A percentile compares a stretch with the other conserved stretches of the same genome.
phyloP scores from a whole-genome alignment of 2,888 invertebrate species.

The Hyles lineata region DNA sequence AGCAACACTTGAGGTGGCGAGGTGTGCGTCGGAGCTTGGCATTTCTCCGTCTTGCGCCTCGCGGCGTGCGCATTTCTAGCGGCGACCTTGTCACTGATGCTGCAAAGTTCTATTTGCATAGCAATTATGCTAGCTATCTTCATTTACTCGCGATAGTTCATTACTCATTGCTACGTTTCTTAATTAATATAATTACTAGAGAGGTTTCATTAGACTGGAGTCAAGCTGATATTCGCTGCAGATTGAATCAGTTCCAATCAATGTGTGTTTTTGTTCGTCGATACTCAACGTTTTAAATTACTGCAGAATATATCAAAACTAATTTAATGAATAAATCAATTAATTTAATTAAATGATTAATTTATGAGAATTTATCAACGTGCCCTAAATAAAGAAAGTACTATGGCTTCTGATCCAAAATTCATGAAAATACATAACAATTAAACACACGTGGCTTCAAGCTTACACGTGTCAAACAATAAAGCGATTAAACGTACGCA shows the following conservation, averaged over 20 bases:
- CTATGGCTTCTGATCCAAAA: not conserved
- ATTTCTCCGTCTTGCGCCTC: not conserved
- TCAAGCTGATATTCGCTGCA: no score
- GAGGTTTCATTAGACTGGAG: no score
- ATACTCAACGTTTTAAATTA: not conserved
- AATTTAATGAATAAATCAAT: no score
- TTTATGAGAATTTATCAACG: not conserved
- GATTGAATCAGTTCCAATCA: not conserved
- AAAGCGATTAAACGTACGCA: not conserved
- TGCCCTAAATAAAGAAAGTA: not conserved
- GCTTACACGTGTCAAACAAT: not conserved
- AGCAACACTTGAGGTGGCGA: conserved; percentile 40
- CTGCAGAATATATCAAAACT: not conserved
- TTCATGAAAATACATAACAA: not conserved
- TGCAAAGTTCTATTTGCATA: not conserved
- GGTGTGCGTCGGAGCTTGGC: conserved; percentile 35
- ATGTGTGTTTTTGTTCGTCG: not conserved
- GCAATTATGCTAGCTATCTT: not conserved
- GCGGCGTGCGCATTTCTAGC: not conserved
- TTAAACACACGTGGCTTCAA: not conserved
- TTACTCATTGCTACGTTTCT: no score
- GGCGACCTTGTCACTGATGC: not conserved
- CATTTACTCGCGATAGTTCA: not conserved
- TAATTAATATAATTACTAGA: no score
- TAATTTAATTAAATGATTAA: no score